Conservation (phyloP, 2,888 invertebrate species). For the Cerceris ruficornis region DNA sequence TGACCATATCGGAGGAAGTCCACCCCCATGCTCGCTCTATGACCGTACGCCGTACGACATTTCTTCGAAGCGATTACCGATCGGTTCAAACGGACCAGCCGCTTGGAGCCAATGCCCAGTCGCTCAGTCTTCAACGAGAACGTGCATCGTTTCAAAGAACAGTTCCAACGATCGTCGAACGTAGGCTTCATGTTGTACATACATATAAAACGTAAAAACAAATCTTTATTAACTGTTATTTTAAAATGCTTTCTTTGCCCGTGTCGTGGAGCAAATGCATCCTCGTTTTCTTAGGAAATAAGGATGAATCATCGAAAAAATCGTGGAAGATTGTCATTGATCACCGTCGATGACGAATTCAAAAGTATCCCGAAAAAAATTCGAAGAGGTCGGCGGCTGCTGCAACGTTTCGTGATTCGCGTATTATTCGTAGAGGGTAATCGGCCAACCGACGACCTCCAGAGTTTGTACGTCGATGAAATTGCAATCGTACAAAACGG, state of each 20-base stretch:
- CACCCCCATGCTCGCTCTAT: not conserved
- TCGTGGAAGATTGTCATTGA: not conserved
- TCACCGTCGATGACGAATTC: not conserved
- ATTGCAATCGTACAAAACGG: no score
- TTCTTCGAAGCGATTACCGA: no score
- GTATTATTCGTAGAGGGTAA: no score
- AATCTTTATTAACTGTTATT: constrained; percentile 24
- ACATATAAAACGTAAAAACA: constrained; percentile 32
- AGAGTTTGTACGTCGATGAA: no score
- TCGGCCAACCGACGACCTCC: no score
- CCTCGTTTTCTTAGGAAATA: constrained; percentile 9
- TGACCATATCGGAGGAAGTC: not conserved
- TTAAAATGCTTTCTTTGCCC: constrained; percentile 6
- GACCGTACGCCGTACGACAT: not conserved
- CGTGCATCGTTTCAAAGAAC: constrained; percentile 20
- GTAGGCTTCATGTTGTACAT: constrained; percentile 25
- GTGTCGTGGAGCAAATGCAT: constrained; percentile 5
- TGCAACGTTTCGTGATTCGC: not conserved
- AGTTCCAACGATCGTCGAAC: constrained; percentile 23
- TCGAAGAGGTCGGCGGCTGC: no score
- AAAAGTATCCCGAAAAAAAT: no score
- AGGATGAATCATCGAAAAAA: not conserved
- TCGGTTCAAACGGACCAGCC: no score
- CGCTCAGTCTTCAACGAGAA: no score
- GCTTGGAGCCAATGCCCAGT: no score